Conservation (phyloP, 1,140 invertebrate species). For the Reticulitermes speratus region DNA sequence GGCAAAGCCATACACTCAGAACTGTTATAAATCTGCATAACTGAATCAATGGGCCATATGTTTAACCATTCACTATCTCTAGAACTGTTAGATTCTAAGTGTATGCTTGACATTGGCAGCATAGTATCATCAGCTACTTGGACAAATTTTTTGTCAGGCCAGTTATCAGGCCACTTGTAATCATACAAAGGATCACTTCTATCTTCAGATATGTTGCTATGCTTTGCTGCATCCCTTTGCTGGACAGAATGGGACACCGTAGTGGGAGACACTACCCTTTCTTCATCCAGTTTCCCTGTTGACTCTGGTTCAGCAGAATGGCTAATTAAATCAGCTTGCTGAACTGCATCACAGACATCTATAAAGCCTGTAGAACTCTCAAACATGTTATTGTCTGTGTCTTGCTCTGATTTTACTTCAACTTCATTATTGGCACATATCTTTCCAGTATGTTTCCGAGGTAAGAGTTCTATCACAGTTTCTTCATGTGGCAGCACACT, state of each 20-base stretch:
- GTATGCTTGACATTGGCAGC: neutral
- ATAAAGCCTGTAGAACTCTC: neutral
- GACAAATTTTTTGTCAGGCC: neutral
- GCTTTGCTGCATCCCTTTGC: neutral
- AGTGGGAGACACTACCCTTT: neutral
- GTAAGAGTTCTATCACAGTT: slow-evolving; percentile 20
- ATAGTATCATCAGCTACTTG: neutral
- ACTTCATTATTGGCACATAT: neutral
- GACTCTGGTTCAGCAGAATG: neutral
- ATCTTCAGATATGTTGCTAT: neutral
- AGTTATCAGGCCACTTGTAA: neutral
- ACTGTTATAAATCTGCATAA: neutral
- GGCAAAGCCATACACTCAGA: neutral
- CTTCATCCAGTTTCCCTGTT: neutral
- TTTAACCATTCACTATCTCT: neutral
- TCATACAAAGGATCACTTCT: neutral
- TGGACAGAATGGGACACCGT: neutral
- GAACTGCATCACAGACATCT: neutral
- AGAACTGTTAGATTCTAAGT: neutral
- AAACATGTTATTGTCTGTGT: neutral
- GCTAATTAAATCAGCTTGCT: neutral
- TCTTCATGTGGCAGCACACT: neutral
- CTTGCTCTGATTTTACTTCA: neutral
- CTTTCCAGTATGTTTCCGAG: neutral
- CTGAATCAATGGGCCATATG: neutral